phyloP scores from a whole-genome alignment of 53 echinoderm and acorn worm genomes.

The Astropecten irregularis region DNA sequence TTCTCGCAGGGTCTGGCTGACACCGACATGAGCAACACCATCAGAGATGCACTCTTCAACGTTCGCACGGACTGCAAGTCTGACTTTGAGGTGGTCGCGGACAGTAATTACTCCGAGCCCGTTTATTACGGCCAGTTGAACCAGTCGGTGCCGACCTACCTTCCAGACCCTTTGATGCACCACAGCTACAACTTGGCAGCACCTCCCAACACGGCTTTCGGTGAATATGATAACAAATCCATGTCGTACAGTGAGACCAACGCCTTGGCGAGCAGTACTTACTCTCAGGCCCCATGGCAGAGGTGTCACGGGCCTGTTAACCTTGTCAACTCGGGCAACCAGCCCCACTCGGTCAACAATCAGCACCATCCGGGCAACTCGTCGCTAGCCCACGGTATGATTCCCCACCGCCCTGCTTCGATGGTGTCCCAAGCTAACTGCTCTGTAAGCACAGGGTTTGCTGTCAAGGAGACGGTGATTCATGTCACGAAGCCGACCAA shows the following conservation, averaged over 20 bases:
- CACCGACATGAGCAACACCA: conserved; percentile 48
- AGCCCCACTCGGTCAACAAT: background rate
- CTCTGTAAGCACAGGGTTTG: background rate
- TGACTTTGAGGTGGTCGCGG: background rate
- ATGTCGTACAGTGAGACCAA: conserved; percentile 38
- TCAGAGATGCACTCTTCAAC: conserved; percentile 21
- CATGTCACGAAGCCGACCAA: conserved; percentile 1
- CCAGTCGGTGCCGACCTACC: conserved; percentile 9
- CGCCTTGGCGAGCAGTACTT: conserved; percentile 13
- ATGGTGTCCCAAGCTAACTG: background rate
- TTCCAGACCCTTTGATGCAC: conserved; percentile 30
- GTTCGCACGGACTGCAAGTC: conserved; percentile 28
- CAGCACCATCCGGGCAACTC: conserved; percentile 6
- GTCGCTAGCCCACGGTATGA: background rate
- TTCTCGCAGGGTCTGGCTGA: conserved; percentile 94
- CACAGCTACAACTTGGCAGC: conserved; percentile 43
- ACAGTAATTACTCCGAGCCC: conserved; percentile 3
- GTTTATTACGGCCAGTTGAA: conserved; percentile 30
- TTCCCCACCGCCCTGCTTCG: background rate
- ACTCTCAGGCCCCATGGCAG: conserved; percentile 53
- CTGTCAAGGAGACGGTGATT: conserved; percentile 25
- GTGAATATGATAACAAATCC: conserved; percentile 43
- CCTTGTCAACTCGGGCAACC: background rate
- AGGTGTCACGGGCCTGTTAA: conserved; percentile 22
- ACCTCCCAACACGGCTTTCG: conserved; percentile 45